Base-by-base conservation (phyloP, 2,888 invertebrate genomes). In the Cheilosia urbana region DNA sequence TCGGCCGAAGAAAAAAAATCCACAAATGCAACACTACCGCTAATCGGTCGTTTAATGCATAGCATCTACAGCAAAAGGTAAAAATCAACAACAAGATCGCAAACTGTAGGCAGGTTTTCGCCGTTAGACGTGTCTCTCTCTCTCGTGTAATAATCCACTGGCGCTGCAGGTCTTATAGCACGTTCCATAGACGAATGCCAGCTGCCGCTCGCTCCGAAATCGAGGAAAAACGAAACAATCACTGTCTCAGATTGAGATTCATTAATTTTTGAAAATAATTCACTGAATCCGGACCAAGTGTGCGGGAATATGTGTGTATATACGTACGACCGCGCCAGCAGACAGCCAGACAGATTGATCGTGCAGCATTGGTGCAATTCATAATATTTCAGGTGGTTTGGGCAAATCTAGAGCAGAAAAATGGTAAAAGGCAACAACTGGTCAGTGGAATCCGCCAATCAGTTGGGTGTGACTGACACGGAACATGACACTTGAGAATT, bases 401-500 rank as follows among this genome's bases (percentile, higher is more conserved):
- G 6, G 66, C 63, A 76, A 81, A 80, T 68, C 68, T 79, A 17
- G 79, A 84, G 58, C 84, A 66, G 27, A 75, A 45, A 45, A 40
- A 30, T 21, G 66, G 80, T 65, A 71, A 80, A 66, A 66, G 69
- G 71, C 30, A 49, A 53, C 57, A 66, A 81, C 51, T 80, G 80
- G 84, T 65, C 76, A 80, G 66, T 76, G 65, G 85, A 85, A 85
- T 80, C 71, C 80, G 19, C 53, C 72, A 63, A 69, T 77, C 73
- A 69, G 73, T 58, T 85, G 85, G 85, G 85, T 81, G 85, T 81
- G 85, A 80, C 85, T 85, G 81, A 85, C 85, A 77, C 72, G 81
- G 81, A 85, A 85, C 85, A 81, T 81, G 81, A 85, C 76, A 81
- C 85, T 85, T 85, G 77, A 81, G 85, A 85, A 76, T 85, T 85